Evolutionary conservation across 2,888 invertebrate genomes (phyloP).

Genomic region (Venusia cambrica): DNA sequence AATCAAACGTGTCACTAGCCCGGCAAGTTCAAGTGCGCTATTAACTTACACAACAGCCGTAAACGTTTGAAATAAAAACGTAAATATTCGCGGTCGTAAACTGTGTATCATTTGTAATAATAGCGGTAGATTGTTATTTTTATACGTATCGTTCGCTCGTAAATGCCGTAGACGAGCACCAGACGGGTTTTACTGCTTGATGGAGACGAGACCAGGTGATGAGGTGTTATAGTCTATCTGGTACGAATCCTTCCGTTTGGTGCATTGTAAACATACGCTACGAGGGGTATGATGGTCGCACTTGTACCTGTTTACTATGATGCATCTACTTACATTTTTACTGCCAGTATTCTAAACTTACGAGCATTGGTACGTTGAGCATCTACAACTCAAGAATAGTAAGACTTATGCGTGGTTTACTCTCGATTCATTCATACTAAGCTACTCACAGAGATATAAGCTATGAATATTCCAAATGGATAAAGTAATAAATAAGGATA

Average conservation of each 20-base stretch:
- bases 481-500: too few species aligned
- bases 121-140: slow-evolving; percentile 64
- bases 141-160: slow-evolving; percentile 71
- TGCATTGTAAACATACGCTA: slow-evolving; percentile 33
- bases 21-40: slow-evolving; percentile 76
- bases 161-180: slow-evolving; percentile 73
- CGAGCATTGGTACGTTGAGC: too few species aligned
- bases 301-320: slow-evolving; percentile 9
- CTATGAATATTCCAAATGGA: too few species aligned
- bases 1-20: slow-evolving; percentile 77
- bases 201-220: slow-evolving; percentile 57
- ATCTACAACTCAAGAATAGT: too few species aligned
- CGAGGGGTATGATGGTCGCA: slow-evolving; percentile 12
- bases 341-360: slow-evolving; percentile 1
- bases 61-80: slow-evolving; percentile 73
- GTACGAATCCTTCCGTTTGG: slow-evolving; percentile 40
- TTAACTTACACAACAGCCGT: slow-evolving; percentile 76
- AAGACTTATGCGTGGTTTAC: too few species aligned
- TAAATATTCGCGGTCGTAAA: slow-evolving; percentile 59
- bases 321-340: slow-evolving; percentile 7
- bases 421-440: too few species aligned
- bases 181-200: slow-evolving; percentile 70
- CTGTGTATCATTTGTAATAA: slow-evolving; percentile 52
- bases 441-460: too few species aligned
- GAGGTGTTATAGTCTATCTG: slow-evolving; percentile 46